These are phyloP conservation scores for Balearica regulorum DNA, from an alignment of 2,797 vertebrate genomes.

Conservation along the genomic window DNA sequence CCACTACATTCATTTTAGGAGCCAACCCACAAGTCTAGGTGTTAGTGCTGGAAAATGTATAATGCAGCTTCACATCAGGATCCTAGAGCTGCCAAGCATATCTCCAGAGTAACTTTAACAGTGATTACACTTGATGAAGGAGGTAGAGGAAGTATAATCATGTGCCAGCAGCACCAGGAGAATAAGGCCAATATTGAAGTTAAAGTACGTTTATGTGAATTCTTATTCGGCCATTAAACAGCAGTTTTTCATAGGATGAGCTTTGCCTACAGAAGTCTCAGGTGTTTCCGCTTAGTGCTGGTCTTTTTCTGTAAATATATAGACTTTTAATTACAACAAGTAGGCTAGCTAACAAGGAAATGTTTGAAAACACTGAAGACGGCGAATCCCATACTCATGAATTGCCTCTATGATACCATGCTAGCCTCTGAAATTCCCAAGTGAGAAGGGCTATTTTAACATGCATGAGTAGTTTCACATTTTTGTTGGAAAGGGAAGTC, in stretches of 20 bases:
- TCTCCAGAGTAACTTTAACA: constrained; percentile 54
- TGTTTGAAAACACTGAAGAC: constrained; percentile 47
- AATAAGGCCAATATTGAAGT: constrained; percentile 18
- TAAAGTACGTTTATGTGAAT: background rate
- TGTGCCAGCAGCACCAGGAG: constrained; percentile 39
- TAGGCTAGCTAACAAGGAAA: constrained; percentile 2
- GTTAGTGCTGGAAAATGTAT: constrained; percentile 25
- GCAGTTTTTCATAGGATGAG: constrained; percentile 15
- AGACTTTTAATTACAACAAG: constrained; percentile 38
- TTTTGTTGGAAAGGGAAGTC: constrained; percentile 55
- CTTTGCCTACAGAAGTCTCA: background rate
- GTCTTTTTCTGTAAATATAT: background rate
- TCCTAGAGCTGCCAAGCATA: constrained; percentile 1
- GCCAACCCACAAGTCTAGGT: constrained; percentile 18
- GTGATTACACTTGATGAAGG: constrained; percentile 49
- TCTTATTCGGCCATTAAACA: constrained; percentile 2
- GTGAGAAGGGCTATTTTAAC: background rate
- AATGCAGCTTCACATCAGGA: constrained; percentile 38
- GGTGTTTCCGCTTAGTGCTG: background rate
- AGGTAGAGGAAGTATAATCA: constrained; percentile 20
- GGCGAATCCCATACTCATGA: constrained; percentile 55
- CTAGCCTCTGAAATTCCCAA: background rate
- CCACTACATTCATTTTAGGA: background rate
- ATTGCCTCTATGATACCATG: constrained; percentile 2
- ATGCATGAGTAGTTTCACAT: constrained; percentile 11